These are phyloP conservation scores for Horisme vitalbata DNA, from an alignment of 2,888 invertebrate species.

Conservation along the genomic window DNA sequence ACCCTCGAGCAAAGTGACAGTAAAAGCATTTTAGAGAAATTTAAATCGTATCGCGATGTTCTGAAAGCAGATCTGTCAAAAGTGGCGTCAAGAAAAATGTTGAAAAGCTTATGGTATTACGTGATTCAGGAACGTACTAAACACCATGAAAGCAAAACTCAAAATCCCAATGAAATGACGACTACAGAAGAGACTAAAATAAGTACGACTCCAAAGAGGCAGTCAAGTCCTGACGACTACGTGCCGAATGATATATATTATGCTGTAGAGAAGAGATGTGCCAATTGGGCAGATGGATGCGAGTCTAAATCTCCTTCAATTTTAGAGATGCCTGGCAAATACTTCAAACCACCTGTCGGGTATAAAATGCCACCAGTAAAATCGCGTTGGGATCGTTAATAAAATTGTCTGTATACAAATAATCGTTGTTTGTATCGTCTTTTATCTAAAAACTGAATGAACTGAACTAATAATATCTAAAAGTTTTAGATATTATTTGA, in stretches of 20 bases:
- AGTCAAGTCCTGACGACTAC: constrained; percentile 1
- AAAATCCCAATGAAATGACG: too few species aligned
- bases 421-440: too few species aligned
- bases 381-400: background rate
- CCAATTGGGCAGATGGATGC: constrained; percentile 26
- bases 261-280: constrained; percentile 29
- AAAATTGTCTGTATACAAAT: too few species aligned
- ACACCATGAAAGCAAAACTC: too few species aligned
- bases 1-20: background rate
- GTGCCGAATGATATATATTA: constrained; percentile 30
- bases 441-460: too few species aligned
- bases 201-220: too few species aligned
- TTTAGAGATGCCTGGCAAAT: background rate
- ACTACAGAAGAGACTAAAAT: too few species aligned
- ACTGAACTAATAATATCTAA: too few species aligned
- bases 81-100: constrained; percentile 4
- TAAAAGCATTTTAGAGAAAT: background rate
- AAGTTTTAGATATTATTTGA: too few species aligned
- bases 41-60: background rate
- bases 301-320: background rate
- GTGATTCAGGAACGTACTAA: background rate
- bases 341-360: background rate
- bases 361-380: background rate
- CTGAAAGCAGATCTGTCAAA: background rate
- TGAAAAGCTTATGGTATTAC: constrained; percentile 2